Base-by-base conservation (phyloP, 2,888 invertebrate genomes). In the Phymatocera aterrima region DNA sequence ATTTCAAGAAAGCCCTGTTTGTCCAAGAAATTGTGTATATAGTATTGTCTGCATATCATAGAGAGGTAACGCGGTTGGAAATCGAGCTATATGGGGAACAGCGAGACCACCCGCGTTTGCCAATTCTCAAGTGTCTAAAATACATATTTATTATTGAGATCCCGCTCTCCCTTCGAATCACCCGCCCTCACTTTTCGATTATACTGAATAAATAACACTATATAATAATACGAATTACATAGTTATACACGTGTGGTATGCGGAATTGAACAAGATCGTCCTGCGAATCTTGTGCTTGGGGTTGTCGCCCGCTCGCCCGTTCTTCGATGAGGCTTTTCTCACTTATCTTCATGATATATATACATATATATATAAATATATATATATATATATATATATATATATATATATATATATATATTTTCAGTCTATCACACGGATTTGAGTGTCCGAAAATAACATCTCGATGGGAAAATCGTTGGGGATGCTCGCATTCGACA, bases 1-100 rank as follows among this genome's bases (percentile, higher is more conserved):
- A 5, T 24, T 46, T 68, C 24, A 8, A 28, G 28, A 51, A 72
- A 72, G 51, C 72, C 72, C 72, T 72, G 48, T 72, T 72, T 72
- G 72, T 72, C 72, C 72, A 51, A 72, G 31, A 15, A 28, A 34
- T 72, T 1, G 10, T 34, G 34, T 72, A n/a, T n/a, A n/a, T n/a
- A n/a, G n/a, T n/a, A 72, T 72, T 72, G 72, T 72, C 68, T 34
- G 48, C 51, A 51, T 31, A 34, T 5, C 12, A 12, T 43, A 37
- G 15, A 34, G 4, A 18, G 34, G 5, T 37, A n/a, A 15, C 3
- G n/a, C 12, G 18, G 37, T 64, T n/a, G n/a, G n/a, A n/a, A 37
- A 64, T 18, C n/a, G 28, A 10, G 10, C 28, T 10, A 12, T 51
- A 18, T 28, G 8, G 5, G 2, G 24, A 24, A 15, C 15, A 60